Percentiles rank a stretch among this genome's conserved stretches.
Evolutionary conservation across 1,140 invertebrate species (phyloP).

Genomic region (Bradysia coprophila): DNA sequence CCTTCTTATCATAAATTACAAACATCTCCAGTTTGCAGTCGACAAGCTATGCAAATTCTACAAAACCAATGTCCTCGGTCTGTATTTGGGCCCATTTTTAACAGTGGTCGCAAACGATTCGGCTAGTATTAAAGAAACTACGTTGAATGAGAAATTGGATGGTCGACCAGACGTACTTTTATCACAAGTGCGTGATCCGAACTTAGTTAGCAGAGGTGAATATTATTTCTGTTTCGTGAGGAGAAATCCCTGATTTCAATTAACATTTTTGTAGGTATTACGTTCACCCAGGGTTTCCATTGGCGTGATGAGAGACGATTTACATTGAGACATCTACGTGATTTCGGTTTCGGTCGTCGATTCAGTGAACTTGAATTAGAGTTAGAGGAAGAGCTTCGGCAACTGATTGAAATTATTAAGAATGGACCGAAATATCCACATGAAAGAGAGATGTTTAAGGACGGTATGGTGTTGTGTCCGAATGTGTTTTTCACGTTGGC

Average conservation of each 20-base stretch:
- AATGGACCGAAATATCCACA: constrained; percentile 29
- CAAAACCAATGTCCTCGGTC: constrained; percentile 26
- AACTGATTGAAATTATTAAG: constrained; percentile 32
- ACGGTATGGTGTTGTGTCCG: constrained; percentile 22
- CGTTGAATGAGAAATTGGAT: constrained; percentile 23
- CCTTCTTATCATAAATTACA: constrained; percentile 15
- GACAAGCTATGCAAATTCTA: constrained; percentile 17
- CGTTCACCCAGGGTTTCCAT: constrained; percentile 40
- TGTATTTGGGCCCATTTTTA: constrained; percentile 20
- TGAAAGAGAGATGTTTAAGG: constrained; percentile 15
- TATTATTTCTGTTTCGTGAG: constrained; percentile 5
- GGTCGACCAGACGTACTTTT: constrained; percentile 15
- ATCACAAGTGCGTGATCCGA: constrained; percentile 11
- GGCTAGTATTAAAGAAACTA: constrained; percentile 22
- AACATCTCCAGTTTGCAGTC: constrained; percentile 17
- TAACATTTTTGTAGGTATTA: constrained; percentile 29
- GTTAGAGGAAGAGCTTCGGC: constrained; percentile 28
- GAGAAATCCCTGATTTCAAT: not conserved
- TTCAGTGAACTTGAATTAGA: constrained; percentile 28
- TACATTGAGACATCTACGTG: constrained; percentile 41
- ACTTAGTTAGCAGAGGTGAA: constrained; percentile 19
- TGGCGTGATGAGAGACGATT: constrained; percentile 58
- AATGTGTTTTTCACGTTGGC: constrained; percentile 27
- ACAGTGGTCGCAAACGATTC: constrained; percentile 21
- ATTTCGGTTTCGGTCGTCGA: constrained; percentile 51